Conservation (phyloP, 2,888 invertebrate genomes). For the Heteropelma amictum region DNA sequence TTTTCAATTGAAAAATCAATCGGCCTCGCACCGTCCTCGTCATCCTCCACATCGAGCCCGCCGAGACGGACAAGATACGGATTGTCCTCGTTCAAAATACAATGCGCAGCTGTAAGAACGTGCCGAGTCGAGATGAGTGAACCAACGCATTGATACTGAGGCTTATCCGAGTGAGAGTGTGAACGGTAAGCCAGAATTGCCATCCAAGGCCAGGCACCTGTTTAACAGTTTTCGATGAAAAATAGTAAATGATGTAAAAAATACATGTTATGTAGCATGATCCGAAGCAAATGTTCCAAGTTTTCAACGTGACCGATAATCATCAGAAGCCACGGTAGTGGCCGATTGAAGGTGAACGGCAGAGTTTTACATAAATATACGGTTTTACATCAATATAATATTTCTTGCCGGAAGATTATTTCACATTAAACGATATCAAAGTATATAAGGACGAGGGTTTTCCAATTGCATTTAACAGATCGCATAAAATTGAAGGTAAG, state of each 20-base stretch:
- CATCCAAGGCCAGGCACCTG: slow-evolving; percentile 91
- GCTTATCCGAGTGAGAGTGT: slow-evolving; percentile 74
- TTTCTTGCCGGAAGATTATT: no score
- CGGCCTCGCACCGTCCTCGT: slow-evolving; percentile 82
- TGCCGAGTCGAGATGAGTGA: slow-evolving; percentile 84
- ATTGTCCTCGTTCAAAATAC: slow-evolving; percentile 80
- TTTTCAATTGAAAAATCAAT: slow-evolving; percentile 82
- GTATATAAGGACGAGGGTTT: no score
- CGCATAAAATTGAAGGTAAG: no score
- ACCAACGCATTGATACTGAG: slow-evolving; percentile 83
- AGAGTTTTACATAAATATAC: no score
- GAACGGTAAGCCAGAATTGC: slow-evolving; percentile 85
- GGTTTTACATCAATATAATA: no score
- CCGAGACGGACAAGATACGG: slow-evolving; percentile 87
- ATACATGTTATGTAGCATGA: not conserved
- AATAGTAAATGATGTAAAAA: not conserved
- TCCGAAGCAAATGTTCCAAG: no score
- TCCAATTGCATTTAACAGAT: no score
- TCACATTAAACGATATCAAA: no score
- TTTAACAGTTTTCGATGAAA: not conserved
- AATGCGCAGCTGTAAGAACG: slow-evolving; percentile 89
- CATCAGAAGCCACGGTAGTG: no score
- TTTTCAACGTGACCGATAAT: no score
- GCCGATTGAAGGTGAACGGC: no score
- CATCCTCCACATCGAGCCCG: slow-evolving; percentile 86